phyloP scores from a whole-genome alignment of 2,888 invertebrate species.

The Teleogryllus oceanicus region DNA sequence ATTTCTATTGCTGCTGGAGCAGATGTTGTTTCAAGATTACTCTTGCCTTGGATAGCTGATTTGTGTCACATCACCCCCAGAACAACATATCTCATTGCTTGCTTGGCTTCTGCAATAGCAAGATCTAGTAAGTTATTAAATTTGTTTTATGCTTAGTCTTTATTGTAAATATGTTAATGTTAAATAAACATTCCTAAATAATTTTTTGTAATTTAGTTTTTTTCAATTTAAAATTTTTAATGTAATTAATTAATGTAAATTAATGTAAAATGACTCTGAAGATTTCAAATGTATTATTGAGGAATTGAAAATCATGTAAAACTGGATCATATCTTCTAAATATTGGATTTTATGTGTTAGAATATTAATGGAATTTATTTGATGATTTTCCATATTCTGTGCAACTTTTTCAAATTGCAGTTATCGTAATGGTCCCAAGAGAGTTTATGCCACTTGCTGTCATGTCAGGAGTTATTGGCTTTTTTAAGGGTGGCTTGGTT shows the following conservation, averaged over 20 bases:
- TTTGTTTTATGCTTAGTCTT: constrained; percentile 18
- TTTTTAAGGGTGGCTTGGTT: constrained; percentile 32
- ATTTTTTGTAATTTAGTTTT: too few species aligned
- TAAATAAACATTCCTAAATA: too few species aligned
- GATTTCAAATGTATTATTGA: too few species aligned
- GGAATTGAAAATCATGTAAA: too few species aligned
- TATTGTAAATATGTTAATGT: too few species aligned
- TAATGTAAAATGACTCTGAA: too few species aligned
- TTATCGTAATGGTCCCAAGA: constrained; percentile 25
- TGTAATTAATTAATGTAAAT: too few species aligned
- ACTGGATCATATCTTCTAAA: too few species aligned
- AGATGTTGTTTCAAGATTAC: constrained; percentile 29
- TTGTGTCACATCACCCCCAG: constrained; percentile 21
- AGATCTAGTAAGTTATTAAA: constrained; percentile 58
- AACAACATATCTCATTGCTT: constrained; percentile 50
- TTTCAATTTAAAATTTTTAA: too few species aligned
- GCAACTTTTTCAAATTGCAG: constrained; percentile 12
- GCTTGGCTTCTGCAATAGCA: constrained; percentile 50
- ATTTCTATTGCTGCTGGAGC: constrained; percentile 29
- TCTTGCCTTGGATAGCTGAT: constrained; percentile 25
- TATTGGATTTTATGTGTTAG: too few species aligned
- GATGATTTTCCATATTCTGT: too few species aligned
- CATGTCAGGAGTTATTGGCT: constrained; percentile 31
- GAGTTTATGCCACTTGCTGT: constrained; percentile 26
- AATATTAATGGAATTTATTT: too few species aligned